phyloP scores from a whole-genome alignment of 1,140 invertebrate species.

The Cataglyphis hispanica region DNA sequence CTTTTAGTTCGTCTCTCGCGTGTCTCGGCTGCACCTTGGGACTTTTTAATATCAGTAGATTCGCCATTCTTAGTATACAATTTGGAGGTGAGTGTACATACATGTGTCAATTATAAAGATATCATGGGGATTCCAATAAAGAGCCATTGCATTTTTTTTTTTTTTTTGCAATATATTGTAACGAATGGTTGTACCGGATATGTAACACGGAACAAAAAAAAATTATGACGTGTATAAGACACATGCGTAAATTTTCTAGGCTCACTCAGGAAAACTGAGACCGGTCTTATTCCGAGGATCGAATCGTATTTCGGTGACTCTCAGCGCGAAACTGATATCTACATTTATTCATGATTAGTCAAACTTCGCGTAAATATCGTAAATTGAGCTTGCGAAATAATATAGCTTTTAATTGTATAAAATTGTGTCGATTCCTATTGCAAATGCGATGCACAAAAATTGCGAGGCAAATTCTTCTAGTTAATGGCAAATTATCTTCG shows the following conservation, averaged over 20 bases:
- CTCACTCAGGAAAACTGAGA: not conserved
- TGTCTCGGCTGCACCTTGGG: slow-evolving; percentile 94
- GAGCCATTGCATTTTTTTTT: not conserved
- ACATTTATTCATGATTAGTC: not conserved
- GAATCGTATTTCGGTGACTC: not conserved
- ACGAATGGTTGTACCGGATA: not conserved
- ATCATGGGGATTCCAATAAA: not conserved
- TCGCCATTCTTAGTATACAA: slow-evolving; percentile 94
- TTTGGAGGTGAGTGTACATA: slow-evolving; percentile 91
- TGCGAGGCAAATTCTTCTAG: not conserved
- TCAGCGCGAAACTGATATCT: not conserved
- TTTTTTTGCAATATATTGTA: not conserved
- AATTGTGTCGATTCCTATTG: not conserved
- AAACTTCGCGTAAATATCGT: not conserved
- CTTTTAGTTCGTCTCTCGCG: slow-evolving; percentile 92
- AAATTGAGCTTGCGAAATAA: not conserved
- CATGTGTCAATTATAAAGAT: not conserved
- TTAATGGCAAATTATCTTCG: not conserved
- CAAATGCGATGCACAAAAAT: not conserved
- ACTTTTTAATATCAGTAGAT: slow-evolving; percentile 95
- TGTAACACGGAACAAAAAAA: not conserved
- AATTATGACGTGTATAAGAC: not conserved
- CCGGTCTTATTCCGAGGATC: not conserved
- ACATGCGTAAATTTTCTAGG: not conserved
- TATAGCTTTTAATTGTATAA: not conserved